These are phyloP conservation scores for Passer domesticus DNA, from an alignment of 2,113 vertebrate species.

Conservation along the genomic window DNA sequence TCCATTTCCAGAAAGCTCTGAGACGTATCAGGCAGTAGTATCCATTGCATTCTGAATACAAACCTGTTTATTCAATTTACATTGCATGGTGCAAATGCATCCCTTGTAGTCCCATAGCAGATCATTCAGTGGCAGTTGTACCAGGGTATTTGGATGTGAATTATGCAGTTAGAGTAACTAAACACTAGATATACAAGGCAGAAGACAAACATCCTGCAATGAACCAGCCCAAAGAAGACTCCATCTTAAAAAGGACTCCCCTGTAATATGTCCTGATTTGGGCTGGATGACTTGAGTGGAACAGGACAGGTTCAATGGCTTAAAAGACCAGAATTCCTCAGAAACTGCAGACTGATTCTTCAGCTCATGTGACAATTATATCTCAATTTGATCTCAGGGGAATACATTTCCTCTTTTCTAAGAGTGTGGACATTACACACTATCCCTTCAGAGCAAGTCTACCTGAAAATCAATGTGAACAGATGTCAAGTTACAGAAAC, in stretches of 20 bases:
- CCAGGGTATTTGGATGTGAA: neutral
- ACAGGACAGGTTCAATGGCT: neutral
- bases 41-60: neutral
- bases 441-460: neutral
- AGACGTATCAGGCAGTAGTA: neutral
- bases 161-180: neutral
- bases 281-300: neutral
- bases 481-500: constrained; percentile 17
- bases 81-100: neutral
- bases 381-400: constrained; percentile 17
- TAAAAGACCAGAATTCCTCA: neutral
- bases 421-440: neutral
- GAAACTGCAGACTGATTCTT: neutral
- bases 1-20: neutral
- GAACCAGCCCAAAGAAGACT: neutral
- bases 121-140: neutral
- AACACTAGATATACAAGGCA: neutral
- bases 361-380: constrained; percentile 25
- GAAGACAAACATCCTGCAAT: neutral
- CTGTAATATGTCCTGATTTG: neutral
- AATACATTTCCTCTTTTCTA: constrained; percentile 2
- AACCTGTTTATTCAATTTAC: neutral
- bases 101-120: neutral
- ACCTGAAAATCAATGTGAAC: constrained; percentile 33
- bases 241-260: neutral